These are phyloP conservation scores for Chloropsis cyanopogon DNA, from an alignment of 2,113 vertebrate genomes.

Conservation along the genomic window DNA sequence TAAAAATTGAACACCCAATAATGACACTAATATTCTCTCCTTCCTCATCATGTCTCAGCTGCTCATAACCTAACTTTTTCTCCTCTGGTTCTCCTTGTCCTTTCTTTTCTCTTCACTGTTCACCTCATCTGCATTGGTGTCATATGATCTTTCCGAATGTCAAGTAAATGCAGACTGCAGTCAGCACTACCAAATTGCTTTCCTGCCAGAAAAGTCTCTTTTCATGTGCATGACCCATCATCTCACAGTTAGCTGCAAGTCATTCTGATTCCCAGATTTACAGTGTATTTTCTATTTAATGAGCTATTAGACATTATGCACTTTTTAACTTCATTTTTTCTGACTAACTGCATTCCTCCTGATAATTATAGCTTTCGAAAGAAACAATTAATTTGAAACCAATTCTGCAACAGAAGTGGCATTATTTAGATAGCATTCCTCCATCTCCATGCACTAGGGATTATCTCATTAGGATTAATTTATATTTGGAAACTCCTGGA, in stretches of 20 bases:
- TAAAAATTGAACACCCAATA: background rate
- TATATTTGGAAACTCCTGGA: conserved; percentile 21
- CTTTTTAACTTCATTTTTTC: conserved; percentile 29
- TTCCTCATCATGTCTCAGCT: background rate
- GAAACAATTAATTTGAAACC: conserved; percentile 60
- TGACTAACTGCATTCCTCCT: conserved; percentile 38
- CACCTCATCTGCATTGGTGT: conserved; percentile 50
- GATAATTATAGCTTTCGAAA: conserved; percentile 50
- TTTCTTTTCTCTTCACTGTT: conserved; percentile 23
- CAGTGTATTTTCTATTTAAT: conserved; percentile 57
- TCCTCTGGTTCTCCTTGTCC: conserved; percentile 19
- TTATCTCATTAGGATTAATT: conserved; percentile 34
- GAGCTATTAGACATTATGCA: conserved; percentile 41
- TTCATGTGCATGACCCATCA: conserved; percentile 39
- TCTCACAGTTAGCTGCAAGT: conserved; percentile 32
- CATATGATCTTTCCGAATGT: conserved; percentile 56
- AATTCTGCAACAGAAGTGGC: conserved; percentile 2
- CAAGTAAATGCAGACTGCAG: conserved; percentile 50
- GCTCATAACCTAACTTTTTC: conserved; percentile 8
- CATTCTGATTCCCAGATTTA: conserved; percentile 36
- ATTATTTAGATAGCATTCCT: conserved; percentile 45
- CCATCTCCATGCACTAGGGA: background rate
- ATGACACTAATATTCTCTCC: background rate
- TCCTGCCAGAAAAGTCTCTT: conserved; percentile 40
- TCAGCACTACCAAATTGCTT: conserved; percentile 48